Evolutionary conservation across 2,797 vertebrate genomes (phyloP).

Genomic region (Brachyalestes nurse): DNA sequence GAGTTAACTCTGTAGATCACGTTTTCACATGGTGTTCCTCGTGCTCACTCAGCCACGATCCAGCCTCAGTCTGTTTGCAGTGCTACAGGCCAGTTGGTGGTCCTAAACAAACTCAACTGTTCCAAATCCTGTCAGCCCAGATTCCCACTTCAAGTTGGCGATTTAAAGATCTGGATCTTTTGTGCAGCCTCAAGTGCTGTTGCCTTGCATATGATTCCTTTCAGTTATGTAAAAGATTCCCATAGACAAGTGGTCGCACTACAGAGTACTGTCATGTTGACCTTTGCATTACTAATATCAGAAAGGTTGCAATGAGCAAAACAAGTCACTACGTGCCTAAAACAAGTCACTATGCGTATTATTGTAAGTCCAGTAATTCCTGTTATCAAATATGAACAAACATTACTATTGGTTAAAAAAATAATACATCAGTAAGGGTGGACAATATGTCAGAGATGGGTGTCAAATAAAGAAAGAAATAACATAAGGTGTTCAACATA

Average conservation of each 20-base stretch:
- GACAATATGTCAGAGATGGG: too few relatives aligned
- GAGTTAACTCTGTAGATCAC: background rate
- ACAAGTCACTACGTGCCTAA: too few relatives aligned
- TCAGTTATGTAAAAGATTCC: background rate
- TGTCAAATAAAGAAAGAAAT: too few relatives aligned
- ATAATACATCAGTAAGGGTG: too few relatives aligned
- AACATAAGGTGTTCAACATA: too few relatives aligned
- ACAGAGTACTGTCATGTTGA: background rate
- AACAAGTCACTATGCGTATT: background rate
- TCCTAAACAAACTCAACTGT: conserved; percentile 32
- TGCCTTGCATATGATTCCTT: background rate
- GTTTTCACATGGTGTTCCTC: background rate
- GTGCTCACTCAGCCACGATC: conserved; percentile 25
- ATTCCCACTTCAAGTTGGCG: background rate
- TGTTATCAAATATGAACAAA: too few relatives aligned
- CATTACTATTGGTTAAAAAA: too few relatives aligned
- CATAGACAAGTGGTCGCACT: too few relatives aligned
- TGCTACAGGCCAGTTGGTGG: conserved; percentile 1
- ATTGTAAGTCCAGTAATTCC: background rate
- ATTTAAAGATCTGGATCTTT: background rate
- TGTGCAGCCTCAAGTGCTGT: background rate
- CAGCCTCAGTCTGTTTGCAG: conserved; percentile 1
- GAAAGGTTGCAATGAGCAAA: background rate
- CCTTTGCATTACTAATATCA: background rate
- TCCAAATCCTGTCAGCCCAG: conserved; percentile 19